phyloP scores from a whole-genome alignment of 2,888 invertebrate species.

The Anthoptus insignis region DNA sequence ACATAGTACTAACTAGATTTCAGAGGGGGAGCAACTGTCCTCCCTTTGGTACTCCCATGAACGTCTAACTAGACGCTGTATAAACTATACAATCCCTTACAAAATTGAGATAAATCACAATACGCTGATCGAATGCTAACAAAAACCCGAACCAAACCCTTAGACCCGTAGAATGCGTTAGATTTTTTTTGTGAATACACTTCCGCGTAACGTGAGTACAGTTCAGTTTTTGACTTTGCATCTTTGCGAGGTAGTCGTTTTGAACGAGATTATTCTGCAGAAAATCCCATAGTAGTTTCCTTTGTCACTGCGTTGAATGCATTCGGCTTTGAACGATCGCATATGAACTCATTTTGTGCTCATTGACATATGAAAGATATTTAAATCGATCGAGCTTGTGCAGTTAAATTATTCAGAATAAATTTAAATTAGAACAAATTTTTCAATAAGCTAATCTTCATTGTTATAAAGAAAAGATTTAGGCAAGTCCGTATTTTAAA shows the following conservation, averaged over 20 bases:
- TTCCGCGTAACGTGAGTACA: slow-evolving; percentile 26
- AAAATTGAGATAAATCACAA: too few species aligned
- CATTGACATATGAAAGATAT: neutral
- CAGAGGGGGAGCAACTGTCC: too few species aligned
- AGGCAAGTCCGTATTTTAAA: too few species aligned
- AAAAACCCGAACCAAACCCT: too few species aligned
- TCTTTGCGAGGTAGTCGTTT: slow-evolving; percentile 5
- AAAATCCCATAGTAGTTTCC: slow-evolving; percentile 24
- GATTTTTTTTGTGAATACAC: too few species aligned
- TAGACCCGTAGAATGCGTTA: too few species aligned
- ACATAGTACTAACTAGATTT: too few species aligned
- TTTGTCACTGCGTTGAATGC: slow-evolving; percentile 18
- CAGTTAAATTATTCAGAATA: neutral
- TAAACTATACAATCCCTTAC: too few species aligned
- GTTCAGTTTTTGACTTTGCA: slow-evolving; percentile 6
- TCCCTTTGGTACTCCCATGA: too few species aligned
- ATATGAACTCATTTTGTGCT: slow-evolving; percentile 10
- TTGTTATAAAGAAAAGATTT: too few species aligned
- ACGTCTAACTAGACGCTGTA: too few species aligned
- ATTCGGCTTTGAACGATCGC: slow-evolving; percentile 23
- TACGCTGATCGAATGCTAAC: too few species aligned
- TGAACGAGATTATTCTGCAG: slow-evolving; percentile 28
- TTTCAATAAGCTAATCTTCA: neutral
- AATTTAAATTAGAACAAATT: neutral
- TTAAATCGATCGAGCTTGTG: neutral